These are phyloP conservation scores for Lepidocyrtinus sp. DNA, from an alignment of 2,888 invertebrate genomes.

Conservation along the genomic window DNA sequence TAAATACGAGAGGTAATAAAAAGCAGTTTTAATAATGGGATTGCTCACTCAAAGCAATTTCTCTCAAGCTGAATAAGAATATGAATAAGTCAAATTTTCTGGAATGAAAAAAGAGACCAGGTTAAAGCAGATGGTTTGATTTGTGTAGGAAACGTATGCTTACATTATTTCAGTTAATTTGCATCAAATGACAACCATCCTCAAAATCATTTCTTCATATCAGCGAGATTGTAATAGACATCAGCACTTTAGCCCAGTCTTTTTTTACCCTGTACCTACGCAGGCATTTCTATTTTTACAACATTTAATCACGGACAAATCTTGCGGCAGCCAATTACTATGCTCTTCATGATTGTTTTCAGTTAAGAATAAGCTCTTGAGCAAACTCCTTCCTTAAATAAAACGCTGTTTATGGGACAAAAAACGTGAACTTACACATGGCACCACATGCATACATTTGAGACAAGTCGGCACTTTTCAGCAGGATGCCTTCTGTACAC, in stretches of 20 bases:
- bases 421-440: too few species aligned
- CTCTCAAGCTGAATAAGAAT: background rate
- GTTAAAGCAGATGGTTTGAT: slow-evolving; percentile 20
- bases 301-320: background rate
- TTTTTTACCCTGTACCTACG: background rate
- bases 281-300: background rate
- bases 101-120: slow-evolving; percentile 19
- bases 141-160: background rate
- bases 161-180: slow-evolving; percentile 37
- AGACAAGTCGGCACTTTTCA: background rate
- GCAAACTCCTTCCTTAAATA: too few species aligned
- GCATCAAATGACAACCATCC: slow-evolving; percentile 59
- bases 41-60: background rate
- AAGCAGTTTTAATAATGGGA: background rate
- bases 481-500: background rate
- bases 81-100: background rate
- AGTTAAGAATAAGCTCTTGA: too few species aligned
- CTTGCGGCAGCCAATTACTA: background rate
- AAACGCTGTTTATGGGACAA: too few species aligned
- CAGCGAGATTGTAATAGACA: slow-evolving; percentile 25
- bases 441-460: too few species aligned
- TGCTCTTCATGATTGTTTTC: background rate
- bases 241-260: too few species aligned
- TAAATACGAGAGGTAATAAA: background rate
- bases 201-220: background rate